These are phyloP conservation scores for Cataglyphis livida DNA, from an alignment of 2,888 invertebrate species.

Conservation along the genomic window DNA sequence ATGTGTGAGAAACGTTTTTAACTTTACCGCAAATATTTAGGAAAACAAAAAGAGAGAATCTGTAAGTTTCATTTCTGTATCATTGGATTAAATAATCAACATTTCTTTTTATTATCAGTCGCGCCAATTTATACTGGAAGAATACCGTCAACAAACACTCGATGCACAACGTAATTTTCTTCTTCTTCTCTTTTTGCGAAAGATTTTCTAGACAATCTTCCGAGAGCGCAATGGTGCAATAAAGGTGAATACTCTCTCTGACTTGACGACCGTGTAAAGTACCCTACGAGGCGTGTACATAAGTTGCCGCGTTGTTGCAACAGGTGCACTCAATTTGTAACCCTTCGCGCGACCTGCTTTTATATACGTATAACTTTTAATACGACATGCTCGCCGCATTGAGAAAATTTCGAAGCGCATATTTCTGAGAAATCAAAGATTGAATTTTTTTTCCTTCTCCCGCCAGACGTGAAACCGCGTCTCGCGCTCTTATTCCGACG, in stretches of 20 bases:
- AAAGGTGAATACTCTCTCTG: slow-evolving; percentile 36
- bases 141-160: not conserved
- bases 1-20: not conserved
- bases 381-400: slow-evolving; percentile 16
- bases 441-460: not conserved
- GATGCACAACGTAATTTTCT: not conserved
- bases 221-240: slow-evolving; percentile 23
- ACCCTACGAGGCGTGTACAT: slow-evolving; percentile 45
- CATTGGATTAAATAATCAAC: not conserved
- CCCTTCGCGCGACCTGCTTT: slow-evolving; percentile 71
- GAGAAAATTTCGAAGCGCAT: slow-evolving; percentile 16
- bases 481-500: not conserved
- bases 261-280: slow-evolving; percentile 47
- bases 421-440: not conserved
- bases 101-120: not conserved
- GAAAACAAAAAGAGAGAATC: not conserved
- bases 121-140: not conserved
- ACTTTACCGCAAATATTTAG: not conserved
- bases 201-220: slow-evolving; percentile 17
- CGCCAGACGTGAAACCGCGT: not conserved
- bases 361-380: slow-evolving; percentile 27
- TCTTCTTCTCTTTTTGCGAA: slow-evolving; percentile 10
- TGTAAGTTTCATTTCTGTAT: not conserved
- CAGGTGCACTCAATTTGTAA: slow-evolving; percentile 74
- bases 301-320: slow-evolving; percentile 65